A percentile compares a stretch with the other conserved stretches of the same genome.
phyloP scores from a whole-genome alignment of 2,113 vertebrate genomes.

The Ciconia stormi region DNA sequence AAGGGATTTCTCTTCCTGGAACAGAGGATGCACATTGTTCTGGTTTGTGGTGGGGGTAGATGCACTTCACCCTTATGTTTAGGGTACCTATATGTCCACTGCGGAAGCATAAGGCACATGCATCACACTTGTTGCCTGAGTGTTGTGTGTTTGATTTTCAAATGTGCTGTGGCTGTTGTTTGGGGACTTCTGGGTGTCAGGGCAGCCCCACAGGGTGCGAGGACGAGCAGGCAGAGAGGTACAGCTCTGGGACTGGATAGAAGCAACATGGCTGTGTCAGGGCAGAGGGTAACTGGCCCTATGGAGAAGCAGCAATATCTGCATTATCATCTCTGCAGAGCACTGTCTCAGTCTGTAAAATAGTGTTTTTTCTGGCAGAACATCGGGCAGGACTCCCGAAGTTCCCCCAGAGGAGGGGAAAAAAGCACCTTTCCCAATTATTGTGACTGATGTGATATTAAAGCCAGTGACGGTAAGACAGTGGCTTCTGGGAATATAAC shows the following conservation, averaged over 20 bases:
- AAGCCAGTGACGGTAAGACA: not conserved
- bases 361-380: not conserved
- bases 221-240: fast-evolving
- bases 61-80: not conserved
- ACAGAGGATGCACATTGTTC: fast-evolving
- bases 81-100: too few species aligned
- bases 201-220: not conserved
- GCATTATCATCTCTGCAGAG: not conserved
- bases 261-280: too few species aligned
- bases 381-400: too few species aligned
- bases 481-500: not conserved
- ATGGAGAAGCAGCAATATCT: not conserved
- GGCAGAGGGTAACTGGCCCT: not conserved
- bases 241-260: too few species aligned
- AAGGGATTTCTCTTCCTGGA: not conserved
- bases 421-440: not conserved
- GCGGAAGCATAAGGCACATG: not conserved
- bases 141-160: not conserved
- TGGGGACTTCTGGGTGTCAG: too few species aligned
- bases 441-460: not conserved
- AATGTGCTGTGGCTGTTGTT: not conserved
- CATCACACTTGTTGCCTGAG: not conserved
- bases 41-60: too few species aligned
- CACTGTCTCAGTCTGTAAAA: not conserved
- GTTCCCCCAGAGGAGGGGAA: fast-evolving